These are phyloP conservation scores for Steinernema carpocapsae DNA, from an alignment of 2,888 invertebrate genomes.

Conservation along the genomic window DNA sequence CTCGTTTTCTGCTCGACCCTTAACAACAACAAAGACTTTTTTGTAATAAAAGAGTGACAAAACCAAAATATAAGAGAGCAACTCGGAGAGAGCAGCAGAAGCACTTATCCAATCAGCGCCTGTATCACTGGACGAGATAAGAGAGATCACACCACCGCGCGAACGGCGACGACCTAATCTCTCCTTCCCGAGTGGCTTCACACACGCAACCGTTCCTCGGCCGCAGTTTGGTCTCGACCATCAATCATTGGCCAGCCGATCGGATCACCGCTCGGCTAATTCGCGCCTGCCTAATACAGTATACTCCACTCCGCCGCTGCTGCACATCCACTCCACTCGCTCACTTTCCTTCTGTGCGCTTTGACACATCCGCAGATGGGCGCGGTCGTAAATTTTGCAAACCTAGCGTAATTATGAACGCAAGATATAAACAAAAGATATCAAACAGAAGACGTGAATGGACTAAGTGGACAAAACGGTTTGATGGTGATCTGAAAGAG, in stretches of 20 bases:
- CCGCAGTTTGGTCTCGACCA: not conserved
- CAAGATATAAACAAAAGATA: slow-evolving; percentile 35
- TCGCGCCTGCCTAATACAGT: slow-evolving; percentile 35
- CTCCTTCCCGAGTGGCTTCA: slow-evolving; percentile 31
- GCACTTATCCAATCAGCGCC: slow-evolving; percentile 24
- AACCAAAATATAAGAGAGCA: not conserved
- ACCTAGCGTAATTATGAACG: slow-evolving; percentile 33
- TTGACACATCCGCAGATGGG: slow-evolving; percentile 34
- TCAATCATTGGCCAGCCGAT: slow-evolving; percentile 32
- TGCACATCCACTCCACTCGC: slow-evolving; percentile 15
- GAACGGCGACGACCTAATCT: slow-evolving; percentile 17
- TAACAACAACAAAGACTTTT: too few species aligned
- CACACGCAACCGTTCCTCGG: slow-evolving; percentile 30
- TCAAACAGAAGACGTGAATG: slow-evolving; percentile 20
- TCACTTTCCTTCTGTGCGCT: slow-evolving; percentile 27
- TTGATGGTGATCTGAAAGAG: not conserved
- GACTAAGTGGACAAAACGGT: slow-evolving; percentile 21
- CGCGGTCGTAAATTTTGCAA: slow-evolving; percentile 33
- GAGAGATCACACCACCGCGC: slow-evolving; percentile 14
- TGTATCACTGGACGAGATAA: slow-evolving; percentile 12
- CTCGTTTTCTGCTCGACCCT: too few species aligned
- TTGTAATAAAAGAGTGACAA: too few species aligned
- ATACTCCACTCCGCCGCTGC: too few species aligned
- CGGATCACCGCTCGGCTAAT: slow-evolving; percentile 33
- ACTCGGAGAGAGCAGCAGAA: not conserved